Percentiles rank a stretch among this genome's conserved stretches.
Evolutionary conservation across 1,140 invertebrate genomes (phyloP).

Genomic region (Littorina saxatilis): DNA sequence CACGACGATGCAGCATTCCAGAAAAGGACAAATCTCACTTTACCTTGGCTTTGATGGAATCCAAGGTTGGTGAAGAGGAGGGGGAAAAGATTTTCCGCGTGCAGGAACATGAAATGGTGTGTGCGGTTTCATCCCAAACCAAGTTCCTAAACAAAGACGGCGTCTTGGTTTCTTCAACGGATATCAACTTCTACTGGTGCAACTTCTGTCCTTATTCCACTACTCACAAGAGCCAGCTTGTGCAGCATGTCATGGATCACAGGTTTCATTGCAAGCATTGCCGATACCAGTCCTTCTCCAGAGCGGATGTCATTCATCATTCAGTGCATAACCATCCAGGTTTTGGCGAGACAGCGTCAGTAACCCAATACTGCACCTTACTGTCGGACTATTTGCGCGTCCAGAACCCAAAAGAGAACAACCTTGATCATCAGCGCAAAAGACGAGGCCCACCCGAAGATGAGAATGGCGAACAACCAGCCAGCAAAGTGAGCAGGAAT

Average conservation of each 20-base stretch:
- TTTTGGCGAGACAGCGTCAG: conserved; percentile 54
- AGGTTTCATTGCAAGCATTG: conserved; percentile 68
- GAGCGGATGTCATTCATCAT: conserved; percentile 66
- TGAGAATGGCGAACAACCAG: conserved; percentile 22
- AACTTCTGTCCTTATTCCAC: conserved; percentile 69
- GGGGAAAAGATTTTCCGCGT: conserved; percentile 53
- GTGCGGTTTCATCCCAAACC: conserved; percentile 62
- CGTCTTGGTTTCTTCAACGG: conserved; percentile 52
- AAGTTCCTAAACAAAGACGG: conserved; percentile 51
- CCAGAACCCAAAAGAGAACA: conserved; percentile 43
- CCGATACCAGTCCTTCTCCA: conserved; percentile 66
- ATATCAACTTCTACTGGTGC: conserved; percentile 67
- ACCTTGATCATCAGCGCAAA: conserved; percentile 37
- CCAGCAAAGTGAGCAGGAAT: not conserved
- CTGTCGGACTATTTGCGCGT: conserved; percentile 59
- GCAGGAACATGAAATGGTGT: conserved; percentile 64
- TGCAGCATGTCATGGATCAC: conserved; percentile 66
- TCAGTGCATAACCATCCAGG: conserved; percentile 55
- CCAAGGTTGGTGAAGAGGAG: conserved; percentile 45
- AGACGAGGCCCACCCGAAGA: conserved; percentile 39
- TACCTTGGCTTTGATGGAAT: conserved; percentile 58
- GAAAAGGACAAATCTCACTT: conserved; percentile 58
- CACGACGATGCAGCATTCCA: conserved; percentile 46
- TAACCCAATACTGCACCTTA: conserved; percentile 62
- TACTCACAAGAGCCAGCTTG: conserved; percentile 54